Base-by-base conservation (phyloP, 2,888 invertebrate species). In the Melipona beecheii region DNA sequence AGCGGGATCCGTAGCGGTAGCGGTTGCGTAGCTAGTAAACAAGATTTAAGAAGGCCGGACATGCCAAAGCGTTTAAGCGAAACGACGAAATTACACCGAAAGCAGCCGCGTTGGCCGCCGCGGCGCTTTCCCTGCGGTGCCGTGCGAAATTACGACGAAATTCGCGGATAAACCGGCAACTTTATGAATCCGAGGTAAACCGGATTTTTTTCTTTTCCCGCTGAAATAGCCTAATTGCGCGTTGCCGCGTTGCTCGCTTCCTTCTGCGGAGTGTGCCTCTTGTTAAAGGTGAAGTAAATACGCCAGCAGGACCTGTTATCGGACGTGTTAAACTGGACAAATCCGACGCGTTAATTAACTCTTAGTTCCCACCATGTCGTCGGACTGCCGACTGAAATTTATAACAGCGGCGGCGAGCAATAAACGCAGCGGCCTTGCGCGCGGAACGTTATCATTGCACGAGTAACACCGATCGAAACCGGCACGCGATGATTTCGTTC, bases 311-410 rank as follows among this genome's bases (percentile, higher is more conserved):
- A 43, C 43, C 2, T n/a, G n/a, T n/a, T 43, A 58, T 13, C 24
- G 17, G 9, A 3, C 60, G 60, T 60, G 19, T 60, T 52, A 68
- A 43, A 31, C 27, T 15, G 62, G 68, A 73, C 58, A 76, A 68
- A 70, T 81, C 19, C 52, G 71, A 65, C 27, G n/a, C 36, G 72
- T 81, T 86, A 84, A 86, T 86, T 78, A 69, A 74, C 24, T 27
- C 65, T 69, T 80, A 80, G 86, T 84, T 84, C 78, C 2, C 76
- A 71, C 71, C 72, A 66, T 24, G 75, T 75, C 64, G 66, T 69
- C 78, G 54, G 60, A 9, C 27, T 60, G 3, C 62, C 73, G 66
- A n/a, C 66, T 70, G 27, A 85, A 83, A 82, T 87, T 76, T 79
- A 84, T 73, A 84, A 85, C 17, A 19, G 17, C 9, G 24, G 9